A percentile compares a stretch with the other conserved stretches of the same genome.
These are phyloP conservation scores for Colinus virginianus DNA, from an alignment of 2,113 vertebrate species.

Conservation along the genomic window DNA sequence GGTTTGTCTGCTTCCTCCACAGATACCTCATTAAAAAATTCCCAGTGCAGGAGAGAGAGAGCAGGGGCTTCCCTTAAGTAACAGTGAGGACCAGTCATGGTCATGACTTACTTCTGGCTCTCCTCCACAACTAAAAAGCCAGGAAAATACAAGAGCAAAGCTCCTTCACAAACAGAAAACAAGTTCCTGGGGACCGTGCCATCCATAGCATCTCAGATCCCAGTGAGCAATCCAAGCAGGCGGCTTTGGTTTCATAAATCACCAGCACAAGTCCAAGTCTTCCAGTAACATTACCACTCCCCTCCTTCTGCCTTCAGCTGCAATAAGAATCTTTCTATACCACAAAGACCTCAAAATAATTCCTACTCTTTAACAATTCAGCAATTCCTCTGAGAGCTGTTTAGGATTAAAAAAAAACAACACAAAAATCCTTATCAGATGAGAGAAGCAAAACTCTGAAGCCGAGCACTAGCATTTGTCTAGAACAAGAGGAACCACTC, in stretches of 20 bases:
- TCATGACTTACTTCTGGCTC: background rate
- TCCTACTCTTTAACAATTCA: constrained; percentile 5
- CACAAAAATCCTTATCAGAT: background rate
- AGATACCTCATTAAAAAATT: background rate
- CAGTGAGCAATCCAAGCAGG: background rate
- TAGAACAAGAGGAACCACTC: background rate
- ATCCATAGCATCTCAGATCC: background rate
- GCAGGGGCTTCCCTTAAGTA: background rate
- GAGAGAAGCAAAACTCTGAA: background rate
- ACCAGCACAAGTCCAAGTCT: background rate
- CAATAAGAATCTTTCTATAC: background rate
- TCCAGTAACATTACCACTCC: background rate
- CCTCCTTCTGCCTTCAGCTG: background rate
- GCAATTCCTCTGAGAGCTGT: background rate
- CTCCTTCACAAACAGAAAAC: background rate
- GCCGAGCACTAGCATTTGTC: background rate
- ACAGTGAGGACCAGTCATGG: background rate
- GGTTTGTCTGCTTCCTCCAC: background rate
- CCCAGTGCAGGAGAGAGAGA: background rate
- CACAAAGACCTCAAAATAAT: background rate
- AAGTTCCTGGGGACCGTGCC: accelerated
- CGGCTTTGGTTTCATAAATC: background rate
- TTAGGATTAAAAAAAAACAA: background rate
- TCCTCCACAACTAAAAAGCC: background rate
- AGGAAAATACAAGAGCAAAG: background rate